These are phyloP conservation scores for Isichthys henryi DNA, from an alignment of 2,113 vertebrate genomes.

Conservation along the genomic window DNA sequence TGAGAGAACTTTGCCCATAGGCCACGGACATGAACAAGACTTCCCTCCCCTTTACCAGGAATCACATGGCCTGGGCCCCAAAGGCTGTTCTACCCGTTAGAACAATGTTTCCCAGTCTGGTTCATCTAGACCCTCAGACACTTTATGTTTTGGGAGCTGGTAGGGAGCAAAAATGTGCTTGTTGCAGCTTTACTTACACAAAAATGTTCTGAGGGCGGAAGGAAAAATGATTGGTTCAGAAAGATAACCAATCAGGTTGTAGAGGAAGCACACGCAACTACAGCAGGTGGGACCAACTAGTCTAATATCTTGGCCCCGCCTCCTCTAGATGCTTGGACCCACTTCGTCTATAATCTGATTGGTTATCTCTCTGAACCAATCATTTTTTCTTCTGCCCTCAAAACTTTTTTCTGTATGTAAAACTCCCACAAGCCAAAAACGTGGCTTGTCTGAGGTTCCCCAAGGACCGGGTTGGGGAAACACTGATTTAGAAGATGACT, in stretches of 20 bases:
- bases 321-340: too few relatives aligned
- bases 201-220: too few relatives aligned
- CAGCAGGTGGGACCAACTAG: too few relatives aligned
- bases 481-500: slow-evolving; percentile 2
- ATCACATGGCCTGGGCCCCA: neutral
- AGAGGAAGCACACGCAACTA: too few relatives aligned
- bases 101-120: neutral
- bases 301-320: too few relatives aligned
- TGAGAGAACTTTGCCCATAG: neutral
- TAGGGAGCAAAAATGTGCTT: neutral
- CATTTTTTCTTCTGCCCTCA: neutral
- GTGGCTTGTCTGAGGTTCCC: neutral
- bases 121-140: neutral
- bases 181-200: too few relatives aligned
- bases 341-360: too few relatives aligned
- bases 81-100: slow-evolving; percentile 15
- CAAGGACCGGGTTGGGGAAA: neutral
- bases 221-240: too few relatives aligned
- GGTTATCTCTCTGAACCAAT: neutral
- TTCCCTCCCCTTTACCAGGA: neutral
- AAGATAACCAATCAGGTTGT: too few relatives aligned
- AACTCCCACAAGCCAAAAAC: neutral
- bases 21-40: neutral
- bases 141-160: neutral
- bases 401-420: neutral